phyloP scores from a whole-genome alignment of 2,888 invertebrate genomes.

The Lasioglossum lativentre region DNA sequence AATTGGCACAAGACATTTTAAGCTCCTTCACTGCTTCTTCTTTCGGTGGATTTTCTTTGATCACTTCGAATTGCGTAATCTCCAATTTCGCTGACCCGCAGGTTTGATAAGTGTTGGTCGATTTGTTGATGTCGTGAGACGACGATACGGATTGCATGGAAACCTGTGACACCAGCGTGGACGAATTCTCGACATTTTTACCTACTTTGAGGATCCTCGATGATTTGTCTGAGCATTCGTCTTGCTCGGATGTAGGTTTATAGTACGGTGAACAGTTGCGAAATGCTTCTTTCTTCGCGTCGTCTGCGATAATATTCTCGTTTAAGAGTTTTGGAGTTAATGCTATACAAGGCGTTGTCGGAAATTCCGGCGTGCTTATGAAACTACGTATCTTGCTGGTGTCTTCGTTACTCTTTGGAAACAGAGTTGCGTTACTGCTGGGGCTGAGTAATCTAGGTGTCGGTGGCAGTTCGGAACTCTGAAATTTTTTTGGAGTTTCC shows the following conservation, averaged over 20 bases:
- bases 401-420: constrained; percentile 72
- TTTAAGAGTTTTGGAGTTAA: constrained; percentile 77
- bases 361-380: constrained; percentile 81
- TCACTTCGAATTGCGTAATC: constrained; percentile 81
- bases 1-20: constrained; percentile 70
- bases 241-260: constrained; percentile 71
- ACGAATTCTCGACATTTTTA: constrained; percentile 19
- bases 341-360: constrained; percentile 80
- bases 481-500: constrained; percentile 80
- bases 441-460: constrained; percentile 81
- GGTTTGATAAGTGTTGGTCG: constrained; percentile 28
- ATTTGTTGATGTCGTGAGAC: neutral
- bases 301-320: constrained; percentile 62
- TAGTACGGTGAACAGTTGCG: constrained; percentile 75
- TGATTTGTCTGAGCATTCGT: constrained; percentile 16
- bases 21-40: constrained; percentile 78
- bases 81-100: constrained; percentile 66
- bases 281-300: constrained; percentile 70
- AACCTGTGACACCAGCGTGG: constrained; percentile 7
- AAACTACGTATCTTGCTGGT: constrained; percentile 76
- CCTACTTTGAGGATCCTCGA: neutral
- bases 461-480: constrained; percentile 76
- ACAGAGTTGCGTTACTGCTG: constrained; percentile 72
- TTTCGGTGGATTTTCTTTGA: constrained; percentile 79
- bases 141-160: constrained; percentile 10